Base-by-base conservation (phyloP, 2,888 invertebrate genomes). In the Noctuana brunneofusca region DNA sequence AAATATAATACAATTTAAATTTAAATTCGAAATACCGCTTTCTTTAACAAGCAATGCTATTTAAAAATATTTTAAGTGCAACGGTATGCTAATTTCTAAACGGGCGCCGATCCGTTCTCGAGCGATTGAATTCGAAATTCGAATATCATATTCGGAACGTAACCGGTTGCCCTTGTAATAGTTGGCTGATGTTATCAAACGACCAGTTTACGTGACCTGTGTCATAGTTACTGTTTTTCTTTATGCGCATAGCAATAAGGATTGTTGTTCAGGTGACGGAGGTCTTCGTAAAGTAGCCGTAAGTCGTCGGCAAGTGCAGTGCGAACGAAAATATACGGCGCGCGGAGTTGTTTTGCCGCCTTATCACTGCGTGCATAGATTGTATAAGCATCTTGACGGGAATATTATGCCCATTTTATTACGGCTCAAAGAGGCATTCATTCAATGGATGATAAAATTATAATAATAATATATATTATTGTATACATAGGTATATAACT, bases 91-190 rank as follows among this genome's bases (percentile, higher is more conserved):
- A 69, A 70, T 69, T 69, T 67, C 67, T 65, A 69, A 69, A 65
- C 58, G 60, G 65, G 65, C 53, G 58, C 64, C 65, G 70, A 68
- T 69, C 68, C 68, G 67, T 70, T 71, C 70, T 69, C 68, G 67
- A 68, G 66, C 84, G 86, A 87, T 87, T 87, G 82, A 83, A 86
- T 87, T 87, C 86, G 84, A 87, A 88, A 84, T 87, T 89, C 82
- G 84, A 87, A 88, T 84, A 87, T 89, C 82, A 86, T 87, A 88
- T 87, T 89, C 84, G 88, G 86, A 84, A 83, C 86, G 62, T 63
- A 84, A 89, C 89, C 87, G 87, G 90, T 88, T 88, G 90, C 90
- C 90, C 90, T 90, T 90, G 90, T 90, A 90, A 90, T 90, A 90
- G 90, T 90, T 90, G 89, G 85, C 85, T 84, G 85, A 87, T 86